A percentile compares a stretch with the other conserved stretches of the same genome.
These are phyloP conservation scores for Callinectes sapidus DNA, from an alignment of 2,888 invertebrate genomes.

Conservation along the genomic window DNA sequence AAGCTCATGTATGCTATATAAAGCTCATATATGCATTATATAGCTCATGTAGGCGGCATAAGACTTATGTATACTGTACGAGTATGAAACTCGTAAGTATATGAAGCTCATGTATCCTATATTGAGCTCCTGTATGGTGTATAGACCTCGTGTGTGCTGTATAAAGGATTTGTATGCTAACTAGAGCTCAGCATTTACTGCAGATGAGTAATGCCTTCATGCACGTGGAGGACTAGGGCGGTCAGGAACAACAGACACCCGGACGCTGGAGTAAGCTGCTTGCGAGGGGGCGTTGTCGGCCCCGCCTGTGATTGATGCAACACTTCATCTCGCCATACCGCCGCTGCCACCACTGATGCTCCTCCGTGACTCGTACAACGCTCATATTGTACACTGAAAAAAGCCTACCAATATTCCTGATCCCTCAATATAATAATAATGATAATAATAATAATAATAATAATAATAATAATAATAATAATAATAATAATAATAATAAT, in stretches of 20 bases:
- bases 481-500: constrained; percentile 41
- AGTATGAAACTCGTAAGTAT: constrained; percentile 48
- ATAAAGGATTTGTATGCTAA: constrained; percentile 49
- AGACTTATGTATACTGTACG: constrained; percentile 53
- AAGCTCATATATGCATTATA: constrained; percentile 54
- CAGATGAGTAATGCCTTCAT: constrained; percentile 51
- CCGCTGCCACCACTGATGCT: constrained; percentile 64
- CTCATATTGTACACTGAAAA: constrained; percentile 54
- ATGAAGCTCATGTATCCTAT: constrained; percentile 40
- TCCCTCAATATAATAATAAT: constrained; percentile 45
- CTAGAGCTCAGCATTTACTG: constrained; percentile 48
- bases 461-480: constrained; percentile 9
- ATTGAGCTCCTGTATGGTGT: constrained; percentile 52
- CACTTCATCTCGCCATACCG: constrained; percentile 62
- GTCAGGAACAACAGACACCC: constrained; percentile 52
- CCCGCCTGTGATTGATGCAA: constrained; percentile 67
- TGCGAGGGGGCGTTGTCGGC: constrained; percentile 53
- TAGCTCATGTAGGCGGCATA: constrained; percentile 53
- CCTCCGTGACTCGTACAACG: constrained; percentile 53
- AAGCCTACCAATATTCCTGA: constrained; percentile 59
- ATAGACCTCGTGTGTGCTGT: constrained; percentile 57
- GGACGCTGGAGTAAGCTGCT: constrained; percentile 60
- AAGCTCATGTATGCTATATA: constrained; percentile 54
- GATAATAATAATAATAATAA: constrained; percentile 42
- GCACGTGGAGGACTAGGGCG: constrained; percentile 17